These are phyloP conservation scores for Amphimallon solstitiale DNA, from an alignment of 2,888 invertebrate species.

Conservation along the genomic window DNA sequence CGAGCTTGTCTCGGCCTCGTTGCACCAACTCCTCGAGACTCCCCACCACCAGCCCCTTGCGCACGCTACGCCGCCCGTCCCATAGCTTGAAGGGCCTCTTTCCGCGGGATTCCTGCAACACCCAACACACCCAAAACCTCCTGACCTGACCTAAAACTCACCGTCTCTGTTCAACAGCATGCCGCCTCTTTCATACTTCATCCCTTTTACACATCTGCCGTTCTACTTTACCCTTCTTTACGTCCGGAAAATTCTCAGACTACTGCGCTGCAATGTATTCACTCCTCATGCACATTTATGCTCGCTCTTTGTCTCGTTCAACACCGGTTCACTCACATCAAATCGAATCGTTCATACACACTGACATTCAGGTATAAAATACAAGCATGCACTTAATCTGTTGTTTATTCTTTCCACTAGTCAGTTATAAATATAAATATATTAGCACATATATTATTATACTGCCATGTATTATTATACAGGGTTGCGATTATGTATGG, in stretches of 20 bases:
- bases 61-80: slow-evolving; percentile 93
- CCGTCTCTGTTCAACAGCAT: slow-evolving; percentile 42
- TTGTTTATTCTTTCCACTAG: too few species aligned
- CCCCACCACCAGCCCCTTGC: slow-evolving; percentile 92
- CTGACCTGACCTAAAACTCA: slow-evolving; percentile 58
- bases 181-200: slow-evolving; percentile 7
- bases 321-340: too few species aligned
- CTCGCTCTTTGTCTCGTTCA: too few species aligned
- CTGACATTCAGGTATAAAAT: too few species aligned
- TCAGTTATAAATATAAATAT: too few species aligned
- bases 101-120: slow-evolving; percentile 89
- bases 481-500: too few species aligned
- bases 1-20: slow-evolving; percentile 87
- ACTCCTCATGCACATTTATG: too few species aligned
- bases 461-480: too few species aligned
- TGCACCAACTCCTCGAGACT: slow-evolving; percentile 83
- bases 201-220: neutral
- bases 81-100: slow-evolving; percentile 97
- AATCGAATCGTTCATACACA: too few species aligned
- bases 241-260: neutral
- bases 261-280: neutral
- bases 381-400: too few species aligned
- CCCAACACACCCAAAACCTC: slow-evolving; percentile 53
- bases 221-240: neutral
- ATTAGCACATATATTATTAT: too few species aligned